Conservation (phyloP, 2,113 vertebrate genomes). For the Brachirus orientalis region DNA sequence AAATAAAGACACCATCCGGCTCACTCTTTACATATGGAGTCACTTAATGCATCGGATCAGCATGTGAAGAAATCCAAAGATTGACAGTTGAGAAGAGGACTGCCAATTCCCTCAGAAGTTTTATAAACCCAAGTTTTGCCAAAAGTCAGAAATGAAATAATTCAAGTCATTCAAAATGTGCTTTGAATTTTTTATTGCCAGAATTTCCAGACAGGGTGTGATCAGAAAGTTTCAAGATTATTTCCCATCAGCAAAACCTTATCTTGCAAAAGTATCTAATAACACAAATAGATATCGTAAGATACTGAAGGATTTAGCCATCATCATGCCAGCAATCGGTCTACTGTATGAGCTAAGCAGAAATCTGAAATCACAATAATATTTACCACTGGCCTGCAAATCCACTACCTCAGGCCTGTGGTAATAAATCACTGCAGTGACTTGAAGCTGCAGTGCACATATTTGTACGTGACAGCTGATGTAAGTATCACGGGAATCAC, state of each 20-base stretch:
- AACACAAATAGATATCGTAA: not conserved
- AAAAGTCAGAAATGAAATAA: not conserved
- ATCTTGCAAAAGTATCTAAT: not conserved
- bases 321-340: too few species aligned
- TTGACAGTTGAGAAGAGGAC: not conserved
- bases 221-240: not conserved
- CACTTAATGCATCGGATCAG: not conserved
- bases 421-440: not conserved
- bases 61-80: not conserved
- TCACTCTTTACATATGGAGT: not conserved
- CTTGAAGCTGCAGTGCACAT: not conserved
- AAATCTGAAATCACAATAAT: not conserved
- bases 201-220: not conserved
- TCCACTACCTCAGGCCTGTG: not conserved
- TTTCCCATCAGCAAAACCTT: not conserved
- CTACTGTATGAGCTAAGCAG: not conserved
- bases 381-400: not conserved
- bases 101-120: not conserved
- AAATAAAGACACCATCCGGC: not conserved
- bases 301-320: not conserved
- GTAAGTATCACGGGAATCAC: not conserved
- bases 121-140: slow-evolving; percentile 1
- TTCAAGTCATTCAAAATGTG: slow-evolving; percentile 1
- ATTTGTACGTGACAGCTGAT: slow-evolving; percentile 10
- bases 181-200: slow-evolving; percentile 1